Evolutionary conservation across 2,888 invertebrate species (phyloP), one percentile per base, ranked within the genome.

Genomic region (Conops quadrifasciatus): DNA sequence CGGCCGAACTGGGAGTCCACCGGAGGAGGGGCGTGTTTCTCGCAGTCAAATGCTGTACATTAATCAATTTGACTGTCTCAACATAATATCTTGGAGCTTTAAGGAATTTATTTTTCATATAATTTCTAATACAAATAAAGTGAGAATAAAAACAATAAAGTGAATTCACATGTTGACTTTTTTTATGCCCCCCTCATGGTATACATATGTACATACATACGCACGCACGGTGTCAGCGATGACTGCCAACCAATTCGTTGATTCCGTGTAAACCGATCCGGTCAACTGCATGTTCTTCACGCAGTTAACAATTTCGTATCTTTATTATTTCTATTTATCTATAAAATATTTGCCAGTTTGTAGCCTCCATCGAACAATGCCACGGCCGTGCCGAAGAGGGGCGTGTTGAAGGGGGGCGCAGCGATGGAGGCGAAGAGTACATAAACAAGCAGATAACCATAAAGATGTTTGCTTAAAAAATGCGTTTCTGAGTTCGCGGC

Each of bases 251-350:
- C 58, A 28, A 28, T 19, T 28, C 15, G 26, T 58, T 24, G 2
- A 16, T 26, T 19, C 2, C 26, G 26, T 28, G 26, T 28, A 1
- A 2, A 26, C 28, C 16, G 24, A 58, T 58, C 26, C 58, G n/a
- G 21, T 53, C 53, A 53, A 53, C 53, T 58, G 26, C 58, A 28
- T 28, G 28, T 24, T 26, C 21, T 58, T 58, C 58, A 28, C 58
- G 19, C 53, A 11, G 58, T 58, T 28, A 58, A 28, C 51, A 53
- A 21, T 56, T 43, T 21, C 24, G 28, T 66, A 66, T 36, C 66
- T 56, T 24, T 66, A 66, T 66, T 56, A 36, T 66, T 30, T 66
- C 36, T 56, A 56, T 56, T 66, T 36, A 66, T 66, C 66, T 66
- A 21, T 43, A 26, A 43, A 24, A 66, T 56, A 66, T 56, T 66